These are phyloP conservation scores for Montipora foliosa DNA, from an alignment of 64 coral and sea anemone species.

Conservation along the genomic window DNA sequence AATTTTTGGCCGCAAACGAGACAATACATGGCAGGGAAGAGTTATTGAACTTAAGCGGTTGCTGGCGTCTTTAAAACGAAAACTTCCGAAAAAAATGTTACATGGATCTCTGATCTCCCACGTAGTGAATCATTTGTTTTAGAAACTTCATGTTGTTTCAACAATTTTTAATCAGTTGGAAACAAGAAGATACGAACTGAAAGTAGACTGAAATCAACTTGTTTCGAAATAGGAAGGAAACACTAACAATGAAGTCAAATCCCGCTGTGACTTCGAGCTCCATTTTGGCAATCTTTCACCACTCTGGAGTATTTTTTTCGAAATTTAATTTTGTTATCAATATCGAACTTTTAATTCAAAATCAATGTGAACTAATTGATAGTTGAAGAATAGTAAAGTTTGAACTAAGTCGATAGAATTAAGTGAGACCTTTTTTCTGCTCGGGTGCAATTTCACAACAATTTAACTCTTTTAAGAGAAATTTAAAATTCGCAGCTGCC, in stretches of 20 bases:
- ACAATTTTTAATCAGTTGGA: background rate
- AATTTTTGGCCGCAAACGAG: background rate
- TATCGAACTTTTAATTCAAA: conserved; percentile 17
- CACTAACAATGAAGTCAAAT: conserved; percentile 8
- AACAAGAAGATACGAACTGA: background rate
- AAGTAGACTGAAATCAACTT: conserved; percentile 63
- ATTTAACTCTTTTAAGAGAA: conserved; percentile 63
- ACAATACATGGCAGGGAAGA: conserved; percentile 2
- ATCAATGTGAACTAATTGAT: background rate
- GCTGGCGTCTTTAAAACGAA: background rate
- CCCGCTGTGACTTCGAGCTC: conserved; percentile 5
- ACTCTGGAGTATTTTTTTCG: background rate
- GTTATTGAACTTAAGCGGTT: conserved; percentile 20
- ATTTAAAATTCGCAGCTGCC: conserved; percentile 80
- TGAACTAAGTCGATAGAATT: background rate
- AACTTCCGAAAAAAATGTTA: conserved; percentile 43
- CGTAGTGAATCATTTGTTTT: background rate
- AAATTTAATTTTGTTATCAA: conserved; percentile 48
- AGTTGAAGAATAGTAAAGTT: background rate
- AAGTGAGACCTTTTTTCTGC: background rate
- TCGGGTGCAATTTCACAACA: conserved; percentile 20
- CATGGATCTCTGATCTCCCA: background rate
- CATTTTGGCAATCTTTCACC: conserved; percentile 49
- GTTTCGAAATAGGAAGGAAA: conserved; percentile 66
- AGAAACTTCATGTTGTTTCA: conserved; percentile 17